These are phyloP conservation scores for Oscheius sp. DNA, from an alignment of 1,140 invertebrate species.

Conservation along the genomic window DNA sequence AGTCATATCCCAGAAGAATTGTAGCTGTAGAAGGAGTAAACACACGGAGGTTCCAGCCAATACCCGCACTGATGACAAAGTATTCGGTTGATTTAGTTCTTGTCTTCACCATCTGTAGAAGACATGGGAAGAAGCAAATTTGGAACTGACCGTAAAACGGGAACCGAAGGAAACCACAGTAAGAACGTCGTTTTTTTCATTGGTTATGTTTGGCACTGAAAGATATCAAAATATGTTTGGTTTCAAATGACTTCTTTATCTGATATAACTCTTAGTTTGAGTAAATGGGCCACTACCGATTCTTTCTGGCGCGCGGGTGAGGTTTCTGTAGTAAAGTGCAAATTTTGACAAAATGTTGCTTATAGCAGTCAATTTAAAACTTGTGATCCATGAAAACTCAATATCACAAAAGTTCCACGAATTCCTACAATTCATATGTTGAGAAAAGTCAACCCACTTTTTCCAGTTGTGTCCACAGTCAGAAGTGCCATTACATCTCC, in stretches of 20 bases:
- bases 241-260: too few relatives aligned
- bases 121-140: too few relatives aligned
- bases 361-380: background rate
- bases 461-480: too few relatives aligned
- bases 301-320: background rate
- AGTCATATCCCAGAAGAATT: too few relatives aligned
- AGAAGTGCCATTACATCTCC: too few relatives aligned
- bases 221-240: too few relatives aligned
- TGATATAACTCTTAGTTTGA: background rate
- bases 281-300: background rate
- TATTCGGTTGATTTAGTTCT: background rate
- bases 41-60: background rate
- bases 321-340: background rate
- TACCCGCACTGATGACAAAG: background rate
- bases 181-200: background rate
- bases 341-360: background rate
- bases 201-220: background rate
- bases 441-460: too few relatives aligned
- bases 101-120: too few relatives aligned
- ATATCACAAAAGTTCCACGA: too few relatives aligned
- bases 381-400: background rate
- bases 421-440: too few relatives aligned
- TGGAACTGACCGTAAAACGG: background rate
- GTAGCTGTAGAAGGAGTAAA: too few relatives aligned
- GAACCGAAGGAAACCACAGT: background rate